phyloP scores from a whole-genome alignment of 2,797 vertebrate species.

The Agapornis canus region DNA sequence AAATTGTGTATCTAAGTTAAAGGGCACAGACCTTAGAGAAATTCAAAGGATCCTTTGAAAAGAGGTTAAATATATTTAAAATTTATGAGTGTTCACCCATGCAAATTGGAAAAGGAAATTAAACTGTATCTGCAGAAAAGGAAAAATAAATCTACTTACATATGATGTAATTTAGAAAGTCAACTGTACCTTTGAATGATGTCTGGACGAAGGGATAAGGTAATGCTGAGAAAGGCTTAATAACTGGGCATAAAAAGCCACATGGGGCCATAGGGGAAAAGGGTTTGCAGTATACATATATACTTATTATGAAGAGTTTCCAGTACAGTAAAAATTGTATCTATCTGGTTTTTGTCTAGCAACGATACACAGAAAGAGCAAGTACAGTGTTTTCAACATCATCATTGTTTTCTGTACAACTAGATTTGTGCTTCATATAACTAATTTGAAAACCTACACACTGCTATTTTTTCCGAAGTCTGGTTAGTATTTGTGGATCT shows the following conservation, averaged over 20 bases:
- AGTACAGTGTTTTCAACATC: background rate
- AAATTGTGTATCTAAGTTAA: conserved; percentile 11
- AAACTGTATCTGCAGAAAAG: conserved; percentile 50
- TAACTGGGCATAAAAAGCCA: conserved; percentile 41
- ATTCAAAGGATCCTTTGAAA: conserved; percentile 51
- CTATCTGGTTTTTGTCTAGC: background rate
- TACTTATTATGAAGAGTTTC: conserved; percentile 10
- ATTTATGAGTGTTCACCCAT: conserved; percentile 48
- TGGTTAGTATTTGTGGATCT: background rate
- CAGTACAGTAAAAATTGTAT: background rate
- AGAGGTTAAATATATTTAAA: conserved; percentile 42
- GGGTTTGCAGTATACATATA: background rate
- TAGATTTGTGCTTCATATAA: background rate
- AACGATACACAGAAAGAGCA: background rate
- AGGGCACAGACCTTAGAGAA: conserved; percentile 29
- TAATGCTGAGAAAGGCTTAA: conserved; percentile 47
- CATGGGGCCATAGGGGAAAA: background rate
- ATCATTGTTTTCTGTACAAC: background rate
- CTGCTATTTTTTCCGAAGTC: background rate
- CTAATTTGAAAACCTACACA: background rate
- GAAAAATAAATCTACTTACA: conserved; percentile 47
- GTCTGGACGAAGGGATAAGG: conserved; percentile 15
- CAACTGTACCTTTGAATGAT: conserved; percentile 44
- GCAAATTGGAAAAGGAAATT: conserved; percentile 60
- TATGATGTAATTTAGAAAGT: conserved; percentile 60